Evolutionary conservation across 1,140 invertebrate species (phyloP).

Genomic region (Gonioctena quinquepunctata): DNA sequence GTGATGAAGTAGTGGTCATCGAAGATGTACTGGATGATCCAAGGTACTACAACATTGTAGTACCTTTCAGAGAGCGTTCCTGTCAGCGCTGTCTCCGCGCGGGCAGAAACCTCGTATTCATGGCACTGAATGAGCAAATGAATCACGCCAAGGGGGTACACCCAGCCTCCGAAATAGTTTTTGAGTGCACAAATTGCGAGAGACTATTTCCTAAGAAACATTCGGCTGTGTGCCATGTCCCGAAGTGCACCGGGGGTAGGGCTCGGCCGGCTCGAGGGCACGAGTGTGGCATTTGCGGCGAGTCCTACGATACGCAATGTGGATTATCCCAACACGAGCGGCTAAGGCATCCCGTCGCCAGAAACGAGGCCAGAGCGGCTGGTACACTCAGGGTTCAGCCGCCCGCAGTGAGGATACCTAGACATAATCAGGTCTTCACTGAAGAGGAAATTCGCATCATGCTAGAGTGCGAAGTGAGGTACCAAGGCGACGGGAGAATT

Average conservation of each 20-base stretch:
- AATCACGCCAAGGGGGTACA: neutral
- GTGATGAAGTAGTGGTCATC: neutral
- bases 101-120: neutral
- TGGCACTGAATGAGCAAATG: neutral
- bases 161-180: neutral
- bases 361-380: slow-evolving; percentile 11
- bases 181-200: neutral
- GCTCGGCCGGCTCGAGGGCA: neutral
- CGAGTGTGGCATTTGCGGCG: neutral
- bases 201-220: neutral
- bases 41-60: neutral
- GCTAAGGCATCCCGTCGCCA: slow-evolving; percentile 17
- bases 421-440: neutral
- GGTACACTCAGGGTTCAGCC: neutral
- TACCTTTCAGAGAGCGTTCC: neutral
- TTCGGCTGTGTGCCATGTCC: neutral
- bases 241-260: neutral
- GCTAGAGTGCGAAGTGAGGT: neutral
- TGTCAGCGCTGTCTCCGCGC: neutral
- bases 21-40: neutral
- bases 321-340: slow-evolving; percentile 23
- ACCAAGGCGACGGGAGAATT: neutral
- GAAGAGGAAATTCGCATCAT: neutral
- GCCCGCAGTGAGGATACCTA: neutral
- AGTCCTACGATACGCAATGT: neutral